These are phyloP conservation scores for Corella eumyota DNA, from an alignment of 23 tunicate genomes.

Conservation along the genomic window DNA sequence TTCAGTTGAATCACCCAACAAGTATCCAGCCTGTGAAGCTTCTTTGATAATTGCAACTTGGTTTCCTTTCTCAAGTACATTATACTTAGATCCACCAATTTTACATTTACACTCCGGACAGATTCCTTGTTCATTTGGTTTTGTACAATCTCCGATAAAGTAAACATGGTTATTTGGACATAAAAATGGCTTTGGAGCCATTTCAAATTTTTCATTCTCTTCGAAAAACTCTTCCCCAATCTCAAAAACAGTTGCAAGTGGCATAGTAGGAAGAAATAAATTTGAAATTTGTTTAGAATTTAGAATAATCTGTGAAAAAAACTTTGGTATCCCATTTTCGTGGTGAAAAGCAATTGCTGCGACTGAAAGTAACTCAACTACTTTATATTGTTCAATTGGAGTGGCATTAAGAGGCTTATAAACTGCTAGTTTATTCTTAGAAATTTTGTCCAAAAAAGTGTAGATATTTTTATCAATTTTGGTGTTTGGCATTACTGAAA, in stretches of 20 bases:
- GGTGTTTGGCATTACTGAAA: too few relatives aligned
- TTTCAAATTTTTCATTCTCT: slow-evolving; percentile 6
- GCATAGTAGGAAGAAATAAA: slow-evolving; percentile 64
- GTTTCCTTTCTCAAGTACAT: slow-evolving; percentile 34
- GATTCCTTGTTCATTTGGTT: slow-evolving; percentile 17
- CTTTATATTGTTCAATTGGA: too few relatives aligned
- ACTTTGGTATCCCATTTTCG: too few relatives aligned
- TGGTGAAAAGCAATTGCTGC: too few relatives aligned
- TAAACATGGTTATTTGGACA: slow-evolving; percentile 73
- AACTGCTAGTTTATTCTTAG: too few relatives aligned
- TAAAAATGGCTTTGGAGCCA: slow-evolving; percentile 12
- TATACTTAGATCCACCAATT: slow-evolving; percentile 32
- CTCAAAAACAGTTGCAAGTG: slow-evolving; percentile 24
- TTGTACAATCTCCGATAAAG: slow-evolving; percentile 57
- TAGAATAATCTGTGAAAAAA: too few relatives aligned
- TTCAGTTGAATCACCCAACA: slow-evolving; percentile 6
- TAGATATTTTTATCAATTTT: too few relatives aligned
- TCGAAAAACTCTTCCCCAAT: too few relatives aligned
- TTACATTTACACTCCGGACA: slow-evolving; percentile 40
- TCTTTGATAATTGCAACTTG: slow-evolving; percentile 23
- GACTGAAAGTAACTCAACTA: too few relatives aligned
- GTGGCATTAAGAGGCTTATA: too few relatives aligned
- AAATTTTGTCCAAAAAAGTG: too few relatives aligned
- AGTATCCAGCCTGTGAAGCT: slow-evolving; percentile 56
- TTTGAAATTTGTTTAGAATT: slow-evolving; percentile 6